These are phyloP conservation scores for Nesometra sesokonis DNA, from an alignment of 35 echinoderm and acorn worm genomes.

Conservation along the genomic window DNA sequence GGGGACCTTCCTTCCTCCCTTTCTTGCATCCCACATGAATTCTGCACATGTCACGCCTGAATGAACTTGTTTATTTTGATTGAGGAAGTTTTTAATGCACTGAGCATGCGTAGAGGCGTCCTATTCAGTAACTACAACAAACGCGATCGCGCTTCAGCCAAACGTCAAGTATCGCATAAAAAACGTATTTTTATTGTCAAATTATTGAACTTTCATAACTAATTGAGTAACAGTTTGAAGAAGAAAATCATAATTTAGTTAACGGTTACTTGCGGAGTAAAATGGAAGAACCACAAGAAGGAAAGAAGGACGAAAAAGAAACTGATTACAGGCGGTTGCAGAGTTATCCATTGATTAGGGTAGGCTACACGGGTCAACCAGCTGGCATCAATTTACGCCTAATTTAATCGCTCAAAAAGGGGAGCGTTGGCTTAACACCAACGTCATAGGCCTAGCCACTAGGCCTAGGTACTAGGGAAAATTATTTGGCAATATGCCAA, in stretches of 20 bases:
- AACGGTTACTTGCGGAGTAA: neutral
- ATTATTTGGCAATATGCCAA: no score
- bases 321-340: constrained; percentile 86
- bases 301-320: constrained; percentile 98
- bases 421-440: neutral
- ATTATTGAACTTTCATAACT: neutral
- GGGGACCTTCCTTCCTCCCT: no score
- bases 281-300: constrained; percentile 87
- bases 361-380: neutral
- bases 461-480: no score
- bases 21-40: no score
- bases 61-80: neutral
- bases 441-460: no score
- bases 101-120: constrained; percentile 22
- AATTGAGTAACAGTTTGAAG: neutral
- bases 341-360: constrained; percentile 93
- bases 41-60: neutral
- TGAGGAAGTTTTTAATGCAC: neutral
- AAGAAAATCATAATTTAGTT: neutral
- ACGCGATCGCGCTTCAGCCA: neutral
- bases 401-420: neutral
- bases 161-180: no score
- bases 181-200: neutral
- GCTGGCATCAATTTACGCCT: neutral
- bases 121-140: constrained; percentile 44